Base-by-base conservation (phyloP, 2,797 vertebrate species). In the Todus mexicanus region DNA sequence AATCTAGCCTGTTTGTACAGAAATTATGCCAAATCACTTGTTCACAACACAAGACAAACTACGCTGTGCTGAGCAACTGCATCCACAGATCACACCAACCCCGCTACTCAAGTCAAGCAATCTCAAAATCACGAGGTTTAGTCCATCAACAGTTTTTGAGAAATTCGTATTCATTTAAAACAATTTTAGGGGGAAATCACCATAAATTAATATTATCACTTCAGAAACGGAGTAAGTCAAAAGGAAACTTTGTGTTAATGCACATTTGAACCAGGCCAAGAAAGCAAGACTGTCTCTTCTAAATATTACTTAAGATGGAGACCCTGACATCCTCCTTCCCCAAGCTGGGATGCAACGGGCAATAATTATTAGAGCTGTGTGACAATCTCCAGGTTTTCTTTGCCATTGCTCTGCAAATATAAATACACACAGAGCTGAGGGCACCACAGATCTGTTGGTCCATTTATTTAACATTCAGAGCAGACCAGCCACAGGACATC, bases 181-280 rank as follows among this genome's bases (percentile, higher is more conserved):
- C 12, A 5, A 87, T n/a, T 75, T 61, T 11, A 19, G 23, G 15
- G 43, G 43, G 51, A 48, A 27, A 25, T 65, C 53, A 61, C 59
- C 2, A 0, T 26, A 83, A 94, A 31, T 38, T 68, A 61, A 80
- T 0, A 1, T 26, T 47, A 84, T 15, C 25, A 43, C 63, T 75
- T 51, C 10, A 35, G 40, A 79, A 59, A 1, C 25, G 53, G 23
- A 64, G 38, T 38, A 70, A 77, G 61, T 66, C 50, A 31, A 82
- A 92, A 93, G 57, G 64, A 76, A 93, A 75, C 45, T 72, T 83
- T 95, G 92, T 87, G 92, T 95, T 94, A 96, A 94, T 57, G 76
- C 70, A 93, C 71, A 96, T 91, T 94, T 97, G 95, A 97, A 94
- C 78, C 84, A 97, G 94, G 89, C 75, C 96, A 96, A 95, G 86